Conservation (phyloP, 1,140 invertebrate genomes). For the Drosophila bocki region DNA sequence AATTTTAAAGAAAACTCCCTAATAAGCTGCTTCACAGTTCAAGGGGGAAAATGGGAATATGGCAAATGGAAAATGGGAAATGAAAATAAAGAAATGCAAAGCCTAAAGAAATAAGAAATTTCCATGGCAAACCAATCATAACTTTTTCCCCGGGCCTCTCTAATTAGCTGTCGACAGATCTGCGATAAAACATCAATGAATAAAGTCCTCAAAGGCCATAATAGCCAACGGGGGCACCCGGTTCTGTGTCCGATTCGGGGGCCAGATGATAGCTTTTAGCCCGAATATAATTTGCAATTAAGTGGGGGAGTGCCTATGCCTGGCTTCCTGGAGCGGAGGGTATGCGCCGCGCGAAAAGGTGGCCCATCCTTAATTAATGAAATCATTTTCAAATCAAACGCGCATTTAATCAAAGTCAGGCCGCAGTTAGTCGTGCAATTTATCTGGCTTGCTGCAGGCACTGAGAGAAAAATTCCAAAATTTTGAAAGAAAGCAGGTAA, state of each 20-base stretch:
- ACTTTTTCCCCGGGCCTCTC: slow-evolving; percentile 6
- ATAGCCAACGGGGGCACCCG: slow-evolving; percentile 10
- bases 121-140: slow-evolving; percentile 24
- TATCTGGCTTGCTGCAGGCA: slow-evolving; percentile 33
- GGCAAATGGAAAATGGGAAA: no score
- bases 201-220: slow-evolving; percentile 28
- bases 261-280: slow-evolving; percentile 34
- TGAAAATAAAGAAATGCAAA: neutral
- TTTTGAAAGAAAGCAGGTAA: no score
- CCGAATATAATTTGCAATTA: slow-evolving; percentile 32
- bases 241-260: slow-evolving; percentile 3
- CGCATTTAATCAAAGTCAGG: slow-evolving; percentile 70
- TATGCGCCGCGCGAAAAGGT: slow-evolving; percentile 8
- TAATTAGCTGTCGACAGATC: slow-evolving; percentile 42
- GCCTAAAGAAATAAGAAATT: neutral
- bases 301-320: neutral
- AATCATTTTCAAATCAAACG: slow-evolving; percentile 76
- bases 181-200: slow-evolving; percentile 31
- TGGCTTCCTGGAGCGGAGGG: no score
- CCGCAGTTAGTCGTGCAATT: slow-evolving; percentile 32
- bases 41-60: slow-evolving; percentile 1
- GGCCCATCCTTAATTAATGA: slow-evolving; percentile 65
- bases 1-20: slow-evolving; percentile 4
- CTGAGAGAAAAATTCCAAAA: neutral
- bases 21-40: slow-evolving; percentile 1